Evolutionary conservation across 2,888 invertebrate genomes (phyloP), one percentile per base, ranked within the genome.

Genomic region (Patella depressa): DNA sequence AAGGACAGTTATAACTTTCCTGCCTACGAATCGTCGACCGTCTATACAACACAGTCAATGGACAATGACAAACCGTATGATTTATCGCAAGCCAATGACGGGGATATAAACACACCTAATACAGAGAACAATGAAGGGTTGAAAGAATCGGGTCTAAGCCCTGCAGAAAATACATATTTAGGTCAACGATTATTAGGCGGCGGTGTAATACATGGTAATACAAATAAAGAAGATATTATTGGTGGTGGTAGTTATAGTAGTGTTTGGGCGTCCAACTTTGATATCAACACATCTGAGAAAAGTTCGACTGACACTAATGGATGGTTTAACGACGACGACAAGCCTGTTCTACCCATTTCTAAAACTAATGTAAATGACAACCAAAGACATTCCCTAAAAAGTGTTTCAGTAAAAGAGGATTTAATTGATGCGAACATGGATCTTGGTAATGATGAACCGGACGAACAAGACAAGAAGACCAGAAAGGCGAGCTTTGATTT

Each of bases 401-500:
- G 29, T n/a, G 24, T 69, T 17, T 53, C 54, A 45, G 65, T 15
- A 53, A 65, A 69, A 72, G 65, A 17, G 24, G 53, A 15, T 45
- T 34, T 76, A 73, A 76, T 76, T 76, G 76, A 76, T 76, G 54
- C 53, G 53, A 24, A 65, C 69, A 69, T 55, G 53, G 69, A 69
- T 53, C 17, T n/a, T 7, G 53, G 24, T 65, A 69, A 7, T 45
- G 72, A 65, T 19, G 76, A 76, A 55, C 76, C 59, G 65, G 57
- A 65, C 65, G 24, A 72, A 55, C 53, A 54, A 24, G 70, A 69
- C 5, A 65, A 69, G 45, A 53, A 24, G 29, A 19, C 53, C 34
- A 55, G 55, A 75, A 75, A 7, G 45, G 45, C 45, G 45, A 45
- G 45, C 9, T 45, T 45, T 45, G 45, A 45, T 45, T 45, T 45